Evolutionary conservation across 2,888 invertebrate species (phyloP), one percentile per base, ranked within the genome.

Genomic region (Cerastoderma edule): DNA sequence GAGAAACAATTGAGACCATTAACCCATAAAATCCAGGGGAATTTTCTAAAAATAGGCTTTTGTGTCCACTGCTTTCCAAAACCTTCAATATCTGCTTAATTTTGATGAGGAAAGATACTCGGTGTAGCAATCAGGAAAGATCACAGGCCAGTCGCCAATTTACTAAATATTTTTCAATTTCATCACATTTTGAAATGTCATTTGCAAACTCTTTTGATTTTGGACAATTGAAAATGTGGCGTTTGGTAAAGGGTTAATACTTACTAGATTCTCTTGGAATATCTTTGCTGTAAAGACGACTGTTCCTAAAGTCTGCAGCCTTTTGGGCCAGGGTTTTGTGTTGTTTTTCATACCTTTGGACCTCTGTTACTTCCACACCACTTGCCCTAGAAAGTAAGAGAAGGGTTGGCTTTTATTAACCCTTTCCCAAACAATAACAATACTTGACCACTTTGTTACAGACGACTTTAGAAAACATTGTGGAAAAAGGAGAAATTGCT

Each of bases 211-310:
- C 3, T 22, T 53, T 53, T 22, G 24, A 53, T 24, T 13, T 6
- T 53, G 10, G n/a, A n/a, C n/a, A n/a, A n/a, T 53, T 22, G 4
- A 5, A 27, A 5, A 5, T 53, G 2, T 22, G 2, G 53, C 2
- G 27, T 13, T 2, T 8, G 27, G 27, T 24, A 33, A 32, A 32
- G 19, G 8, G 60, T 27, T 0, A 8, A 57, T 5, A 79, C 85
- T 75, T 67, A 85, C 85, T 85, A n/a, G 83, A 71, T 73, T 80
- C 80, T 28, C 85, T 65, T n/a, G 44, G 72, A 50, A 85, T 69
- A 67, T 71, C 57, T 35, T 39, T 68, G 10, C 85, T 78, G 69
- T 85, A 82, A n/a, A 85, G 56, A 27, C 68, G 69, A 39, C 57
- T 72, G 22, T 75, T 67, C 65, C 73, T 75, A 53, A 84, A 84